Base-by-base conservation (phyloP, 2,797 vertebrate genomes). In the Staurois parvus region DNA sequence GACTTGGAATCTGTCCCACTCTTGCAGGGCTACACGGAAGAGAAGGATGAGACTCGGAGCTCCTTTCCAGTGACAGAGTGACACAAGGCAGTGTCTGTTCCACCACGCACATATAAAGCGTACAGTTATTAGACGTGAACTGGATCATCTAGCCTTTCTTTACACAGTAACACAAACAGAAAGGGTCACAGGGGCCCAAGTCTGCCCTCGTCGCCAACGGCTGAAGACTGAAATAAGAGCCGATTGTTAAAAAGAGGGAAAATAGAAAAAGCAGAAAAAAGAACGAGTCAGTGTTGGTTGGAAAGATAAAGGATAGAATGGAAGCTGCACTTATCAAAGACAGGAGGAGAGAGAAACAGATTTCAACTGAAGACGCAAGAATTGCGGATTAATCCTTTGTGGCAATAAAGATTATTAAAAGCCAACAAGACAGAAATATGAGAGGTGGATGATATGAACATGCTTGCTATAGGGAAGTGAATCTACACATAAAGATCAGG, bases 151-250 rank as follows among this genome's bases (percentile, higher is more conserved):
- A 52, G 2, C 66, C 30, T 15, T 30, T 8, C 59, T 59, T 24
- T 72, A 48, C 48, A 42, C 34, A 56, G 6, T 52, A 79, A 56
- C 59, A 84, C 8, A 73, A 42, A 48, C 37, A 66, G 24, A 67
- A 9, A 30, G 2, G 73, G 13, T 4, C 10, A 67, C 1, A 1
- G 73, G 59, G 29, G 48, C 24, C 24, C 13, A 56, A 37, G 34
- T 56, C n/a, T 59, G 11, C n/a, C 30, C 73, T 68, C 15, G 6
- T 42, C 42, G 48, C 75, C 67, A 30, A 15, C 72, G 74, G 74
- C 42, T 26, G 72, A 42, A 40, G 9, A 42, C 24, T 56, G 30
- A 72, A 72, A 64, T 11, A 52, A 19, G 17, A 52, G 48, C 4
- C 48, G 13, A 52, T 19, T 52, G 4, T 52, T 52, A 12, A 32